Evolutionary conservation across 2,797 vertebrate genomes (phyloP).

Genomic region (Mormyrops attenuatus): DNA sequence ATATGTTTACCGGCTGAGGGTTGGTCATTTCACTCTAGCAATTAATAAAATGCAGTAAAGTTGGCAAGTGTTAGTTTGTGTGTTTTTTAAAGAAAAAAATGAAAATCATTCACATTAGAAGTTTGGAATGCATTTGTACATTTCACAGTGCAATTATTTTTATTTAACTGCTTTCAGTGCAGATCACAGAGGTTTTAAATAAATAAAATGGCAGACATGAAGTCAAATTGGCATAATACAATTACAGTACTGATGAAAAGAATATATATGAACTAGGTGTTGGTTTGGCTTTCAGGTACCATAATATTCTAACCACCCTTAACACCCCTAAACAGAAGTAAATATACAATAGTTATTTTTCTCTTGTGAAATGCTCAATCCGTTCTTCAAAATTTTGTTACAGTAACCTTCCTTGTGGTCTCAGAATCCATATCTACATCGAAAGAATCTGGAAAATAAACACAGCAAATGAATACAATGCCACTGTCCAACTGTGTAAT

Average conservation of each 20-base stretch:
- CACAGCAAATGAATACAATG: slow-evolving; percentile 27
- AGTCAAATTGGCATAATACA: not conserved
- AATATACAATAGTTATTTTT: not conserved
- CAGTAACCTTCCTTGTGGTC: not conserved
- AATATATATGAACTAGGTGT: not conserved
- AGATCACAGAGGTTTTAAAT: not conserved
- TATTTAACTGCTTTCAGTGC: not conserved
- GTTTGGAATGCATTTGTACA: not conserved
- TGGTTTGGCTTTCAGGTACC: not conserved
- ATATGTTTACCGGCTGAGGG: slow-evolving; percentile 15
- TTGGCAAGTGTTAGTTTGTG: slow-evolving; percentile 2
- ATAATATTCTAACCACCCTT: not conserved
- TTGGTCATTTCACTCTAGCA: slow-evolving; percentile 35
- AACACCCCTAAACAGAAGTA: not conserved
- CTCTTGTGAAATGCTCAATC: not conserved
- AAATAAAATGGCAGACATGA: not conserved
- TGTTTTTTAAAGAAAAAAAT: not conserved
- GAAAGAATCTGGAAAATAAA: slow-evolving; percentile 1
- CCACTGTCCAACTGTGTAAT: slow-evolving; percentile 31
- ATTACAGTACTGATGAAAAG: not conserved
- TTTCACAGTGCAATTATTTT: not conserved
- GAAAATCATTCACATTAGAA: not conserved
- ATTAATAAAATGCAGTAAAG: slow-evolving; percentile 40
- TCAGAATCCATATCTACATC: slow-evolving; percentile 28
- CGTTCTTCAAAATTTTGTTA: slow-evolving; percentile 43